Evolutionary conservation across 2,888 invertebrate species (phyloP).

Genomic region (Drosophila demipolita): DNA sequence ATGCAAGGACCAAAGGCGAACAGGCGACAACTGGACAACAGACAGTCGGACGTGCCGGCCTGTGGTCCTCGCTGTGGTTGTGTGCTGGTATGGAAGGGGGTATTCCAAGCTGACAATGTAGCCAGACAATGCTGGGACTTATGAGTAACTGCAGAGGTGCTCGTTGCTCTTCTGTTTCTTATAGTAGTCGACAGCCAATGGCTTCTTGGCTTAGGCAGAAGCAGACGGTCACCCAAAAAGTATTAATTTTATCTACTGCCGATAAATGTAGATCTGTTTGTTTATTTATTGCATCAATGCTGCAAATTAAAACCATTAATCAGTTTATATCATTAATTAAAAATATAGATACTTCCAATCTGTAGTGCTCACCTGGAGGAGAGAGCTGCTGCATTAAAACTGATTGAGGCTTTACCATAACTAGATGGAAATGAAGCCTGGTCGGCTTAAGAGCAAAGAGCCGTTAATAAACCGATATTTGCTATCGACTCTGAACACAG

Average conservation of each 20-base stretch:
- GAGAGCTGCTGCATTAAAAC: neutral
- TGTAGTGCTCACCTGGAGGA: neutral
- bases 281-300: neutral
- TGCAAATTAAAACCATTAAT: neutral
- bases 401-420: neutral
- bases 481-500: neutral
- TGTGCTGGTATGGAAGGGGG: neutral
- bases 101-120: constrained; percentile 15
- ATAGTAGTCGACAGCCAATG: constrained; percentile 16
- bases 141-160: constrained; percentile 23
- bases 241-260: neutral
- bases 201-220: constrained; percentile 13
- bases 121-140: constrained; percentile 31
- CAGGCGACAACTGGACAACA: neutral
- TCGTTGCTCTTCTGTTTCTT: constrained; percentile 27
- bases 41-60: neutral
- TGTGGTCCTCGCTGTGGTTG: neutral
- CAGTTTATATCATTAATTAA: neutral
- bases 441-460: neutral
- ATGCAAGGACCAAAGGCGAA: constrained; percentile 1
- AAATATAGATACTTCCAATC: neutral
- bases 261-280: neutral
- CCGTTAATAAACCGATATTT: neutral
- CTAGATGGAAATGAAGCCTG: neutral
- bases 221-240: constrained; percentile 13